Evolutionary conservation across 2,888 invertebrate species (phyloP).

Genomic region (Apotomis turbidana): DNA sequence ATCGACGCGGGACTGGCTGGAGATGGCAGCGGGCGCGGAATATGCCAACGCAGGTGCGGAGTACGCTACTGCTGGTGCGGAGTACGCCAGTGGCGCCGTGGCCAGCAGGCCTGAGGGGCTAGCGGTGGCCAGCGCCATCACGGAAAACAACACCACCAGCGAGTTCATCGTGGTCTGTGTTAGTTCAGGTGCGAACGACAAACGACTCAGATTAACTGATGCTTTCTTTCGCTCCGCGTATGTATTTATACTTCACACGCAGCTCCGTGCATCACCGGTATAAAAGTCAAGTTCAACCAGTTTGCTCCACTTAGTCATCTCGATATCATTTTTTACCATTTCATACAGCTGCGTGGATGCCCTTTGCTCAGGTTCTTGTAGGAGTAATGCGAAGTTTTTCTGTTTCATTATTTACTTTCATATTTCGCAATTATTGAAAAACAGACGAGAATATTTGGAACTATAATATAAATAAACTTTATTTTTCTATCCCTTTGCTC

Average conservation of each 20-base stretch:
- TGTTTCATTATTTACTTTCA: background rate
- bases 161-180: conserved; percentile 85
- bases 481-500: background rate
- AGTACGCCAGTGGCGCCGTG: conserved; percentile 47
- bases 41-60: conserved; percentile 47
- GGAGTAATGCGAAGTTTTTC: background rate
- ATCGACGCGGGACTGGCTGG: conserved; percentile 69
- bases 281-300: conserved; percentile 79
- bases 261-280: conserved; percentile 53
- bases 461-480: no score
- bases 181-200: conserved; percentile 72
- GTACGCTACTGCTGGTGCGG: conserved; percentile 52
- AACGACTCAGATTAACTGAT: conserved; percentile 71
- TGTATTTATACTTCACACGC: conserved; percentile 70
- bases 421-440: no score
- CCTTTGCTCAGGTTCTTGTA: conserved; percentile 1
- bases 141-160: conserved; percentile 86
- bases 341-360: conserved; percentile 9
- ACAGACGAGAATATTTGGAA: no score
- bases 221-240: conserved; percentile 64
- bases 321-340: conserved; percentile 42
- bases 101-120: conserved; percentile 56
- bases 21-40: conserved; percentile 60
- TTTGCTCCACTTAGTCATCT: conserved; percentile 56
- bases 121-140: conserved; percentile 76